phyloP scores from a whole-genome alignment of 2,797 vertebrate genomes.

The Sebastes alutus region DNA sequence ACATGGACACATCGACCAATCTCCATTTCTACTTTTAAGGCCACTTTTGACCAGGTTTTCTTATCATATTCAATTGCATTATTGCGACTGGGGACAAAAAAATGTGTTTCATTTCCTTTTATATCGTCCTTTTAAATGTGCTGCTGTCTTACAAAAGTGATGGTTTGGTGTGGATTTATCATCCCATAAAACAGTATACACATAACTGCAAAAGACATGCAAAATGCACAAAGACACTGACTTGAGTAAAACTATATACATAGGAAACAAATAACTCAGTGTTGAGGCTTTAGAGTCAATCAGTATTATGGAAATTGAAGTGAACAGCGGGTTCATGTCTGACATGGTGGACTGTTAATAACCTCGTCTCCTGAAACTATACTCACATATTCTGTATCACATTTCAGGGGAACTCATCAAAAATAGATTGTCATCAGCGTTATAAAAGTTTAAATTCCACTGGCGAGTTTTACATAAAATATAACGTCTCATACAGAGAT shows the following conservation, averaged over 20 bases:
- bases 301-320: neutral
- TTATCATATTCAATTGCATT: neutral
- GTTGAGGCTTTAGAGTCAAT: neutral
- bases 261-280: neutral
- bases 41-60: neutral
- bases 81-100: neutral
- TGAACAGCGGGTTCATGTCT: neutral
- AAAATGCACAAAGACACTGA: neutral
- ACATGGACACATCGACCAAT: too few relatives aligned
- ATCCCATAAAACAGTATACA: neutral
- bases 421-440: constrained; percentile 9
- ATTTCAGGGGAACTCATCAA: constrained; percentile 9
- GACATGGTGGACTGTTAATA: neutral
- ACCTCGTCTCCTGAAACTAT: neutral
- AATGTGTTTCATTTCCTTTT: neutral
- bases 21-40: neutral
- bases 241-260: neutral
- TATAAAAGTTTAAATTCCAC: constrained; percentile 22
- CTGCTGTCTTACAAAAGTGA: neutral
- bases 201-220: neutral
- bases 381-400: neutral
- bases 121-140: neutral
- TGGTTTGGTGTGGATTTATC: neutral
- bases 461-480: constrained; percentile 5
- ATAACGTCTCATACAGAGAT: neutral